Evolutionary conservation across 2,888 invertebrate genomes (phyloP).

Genomic region (Stenurella melanura): DNA sequence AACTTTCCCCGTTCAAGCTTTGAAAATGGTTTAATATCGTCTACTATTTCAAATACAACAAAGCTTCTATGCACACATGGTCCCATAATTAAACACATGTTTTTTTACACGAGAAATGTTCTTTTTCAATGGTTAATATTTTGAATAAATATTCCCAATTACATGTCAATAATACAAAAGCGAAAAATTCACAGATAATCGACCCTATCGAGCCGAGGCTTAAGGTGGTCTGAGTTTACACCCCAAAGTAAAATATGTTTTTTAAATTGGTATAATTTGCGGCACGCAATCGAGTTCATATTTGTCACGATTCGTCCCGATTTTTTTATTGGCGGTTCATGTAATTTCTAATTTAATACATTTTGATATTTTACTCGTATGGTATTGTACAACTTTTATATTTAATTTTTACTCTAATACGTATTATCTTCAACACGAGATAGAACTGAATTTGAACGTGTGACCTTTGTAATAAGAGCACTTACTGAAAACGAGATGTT

Average conservation of each 20-base stretch:
- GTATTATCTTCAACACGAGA: too few relatives aligned
- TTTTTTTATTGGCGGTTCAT: not conserved
- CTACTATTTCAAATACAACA: conserved; percentile 2
- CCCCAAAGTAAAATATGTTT: conserved; percentile 27
- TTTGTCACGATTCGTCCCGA: conserved; percentile 16
- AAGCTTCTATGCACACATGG: conserved; percentile 24
- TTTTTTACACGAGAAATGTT: conserved; percentile 28
- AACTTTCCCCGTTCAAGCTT: not conserved
- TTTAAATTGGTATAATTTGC: conserved; percentile 36
- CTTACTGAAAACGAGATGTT: too few relatives aligned
- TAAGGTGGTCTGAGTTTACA: not conserved
- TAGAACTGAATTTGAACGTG: too few relatives aligned
- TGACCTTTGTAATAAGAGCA: too few relatives aligned
- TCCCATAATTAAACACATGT: conserved; percentile 39
- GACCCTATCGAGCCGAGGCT: conserved; percentile 5
- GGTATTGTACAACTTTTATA: too few relatives aligned
- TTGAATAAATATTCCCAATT: conserved; percentile 38
- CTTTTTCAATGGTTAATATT: conserved; percentile 35
- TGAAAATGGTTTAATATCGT: not conserved
- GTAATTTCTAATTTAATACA: not conserved
- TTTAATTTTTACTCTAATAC: too few relatives aligned
- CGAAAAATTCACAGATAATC: conserved; percentile 6
- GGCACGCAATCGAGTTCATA: conserved; percentile 20
- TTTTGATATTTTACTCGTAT: not conserved
- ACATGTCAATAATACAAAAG: conserved; percentile 36